Evolutionary conservation across 2,888 invertebrate species (phyloP).

Genomic region (Thera britannica): DNA sequence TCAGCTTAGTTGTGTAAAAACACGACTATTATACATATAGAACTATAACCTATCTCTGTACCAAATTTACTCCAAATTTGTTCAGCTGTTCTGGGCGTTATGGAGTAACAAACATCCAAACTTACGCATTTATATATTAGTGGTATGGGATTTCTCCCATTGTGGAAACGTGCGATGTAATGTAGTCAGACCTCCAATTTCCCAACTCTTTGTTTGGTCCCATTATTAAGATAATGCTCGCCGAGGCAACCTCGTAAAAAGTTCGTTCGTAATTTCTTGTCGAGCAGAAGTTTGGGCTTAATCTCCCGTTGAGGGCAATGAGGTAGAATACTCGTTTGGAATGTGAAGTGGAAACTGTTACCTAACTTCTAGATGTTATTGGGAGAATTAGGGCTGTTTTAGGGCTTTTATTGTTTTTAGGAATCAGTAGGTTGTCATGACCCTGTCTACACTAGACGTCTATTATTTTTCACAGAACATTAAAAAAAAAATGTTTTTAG

Average conservation of each 20-base stretch:
- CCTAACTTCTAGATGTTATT: conserved; percentile 16
- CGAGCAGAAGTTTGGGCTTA: conserved; percentile 38
- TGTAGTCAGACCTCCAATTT: neutral
- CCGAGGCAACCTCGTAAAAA: conserved; percentile 24
- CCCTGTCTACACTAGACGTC: too few species aligned
- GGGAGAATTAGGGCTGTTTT: conserved; percentile 2
- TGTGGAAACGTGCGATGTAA: neutral
- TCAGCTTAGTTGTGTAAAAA: too few species aligned
- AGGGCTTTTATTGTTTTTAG: neutral
- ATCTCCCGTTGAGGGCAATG: conserved; percentile 42
- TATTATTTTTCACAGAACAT: too few species aligned
- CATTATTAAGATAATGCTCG: conserved; percentile 16
- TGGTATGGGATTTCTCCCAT: too few species aligned
- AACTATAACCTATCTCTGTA: too few species aligned
- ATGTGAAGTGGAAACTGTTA: conserved; percentile 28
- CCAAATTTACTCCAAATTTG: too few species aligned
- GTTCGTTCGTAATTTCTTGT: conserved; percentile 42
- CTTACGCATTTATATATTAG: too few species aligned
- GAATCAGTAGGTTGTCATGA: neutral
- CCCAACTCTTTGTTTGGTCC: conserved; percentile 21
- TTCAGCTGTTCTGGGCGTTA: too few species aligned
- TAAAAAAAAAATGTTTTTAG: too few species aligned
- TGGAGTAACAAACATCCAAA: too few species aligned
- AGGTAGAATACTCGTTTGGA: conserved; percentile 25
- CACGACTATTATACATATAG: too few species aligned